These are phyloP conservation scores for Enteromius mattozi DNA, from an alignment of 2,797 vertebrate genomes.

Conservation along the genomic window DNA sequence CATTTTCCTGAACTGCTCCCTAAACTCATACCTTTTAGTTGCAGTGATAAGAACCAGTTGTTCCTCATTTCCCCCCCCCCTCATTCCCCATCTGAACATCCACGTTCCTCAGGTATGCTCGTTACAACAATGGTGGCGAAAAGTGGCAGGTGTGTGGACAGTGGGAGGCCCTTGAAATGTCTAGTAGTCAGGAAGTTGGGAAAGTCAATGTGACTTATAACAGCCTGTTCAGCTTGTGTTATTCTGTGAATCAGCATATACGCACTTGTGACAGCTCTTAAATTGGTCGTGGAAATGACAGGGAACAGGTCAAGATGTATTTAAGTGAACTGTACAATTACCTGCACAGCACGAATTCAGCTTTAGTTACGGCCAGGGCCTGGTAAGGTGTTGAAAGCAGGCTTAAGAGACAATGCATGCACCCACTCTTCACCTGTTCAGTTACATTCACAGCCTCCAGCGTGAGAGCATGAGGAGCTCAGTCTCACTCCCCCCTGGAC, in stretches of 20 bases:
- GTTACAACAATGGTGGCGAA: slow-evolving; percentile 3
- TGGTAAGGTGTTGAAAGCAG: slow-evolving; percentile 12
- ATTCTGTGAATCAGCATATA: neutral
- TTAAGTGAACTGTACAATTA: slow-evolving; percentile 22
- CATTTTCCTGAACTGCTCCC: slow-evolving; percentile 40
- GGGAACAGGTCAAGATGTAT: slow-evolving; percentile 13
- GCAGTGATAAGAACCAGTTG: neutral
- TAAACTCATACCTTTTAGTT: slow-evolving; percentile 30
- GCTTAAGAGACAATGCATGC: slow-evolving; percentile 6
- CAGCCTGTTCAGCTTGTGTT: slow-evolving; percentile 8
- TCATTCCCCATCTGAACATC: slow-evolving; percentile 5
- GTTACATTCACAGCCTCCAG: slow-evolving; percentile 52
- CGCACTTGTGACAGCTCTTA: neutral
- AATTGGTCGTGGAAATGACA: slow-evolving; percentile 18
- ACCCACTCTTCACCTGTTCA: slow-evolving; percentile 48
- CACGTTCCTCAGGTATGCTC: neutral
- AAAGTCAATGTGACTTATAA: slow-evolving; percentile 16
- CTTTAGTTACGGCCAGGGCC: slow-evolving; percentile 21
- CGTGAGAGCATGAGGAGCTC: slow-evolving; percentile 5
- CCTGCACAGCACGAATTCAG: slow-evolving; percentile 1
- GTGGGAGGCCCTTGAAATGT: neutral
- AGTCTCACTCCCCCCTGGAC: neutral
- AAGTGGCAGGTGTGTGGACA: slow-evolving; percentile 37
- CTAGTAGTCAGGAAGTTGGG: slow-evolving; percentile 25
- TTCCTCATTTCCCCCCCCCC: neutral